Evolutionary conservation across 2,797 vertebrate species (phyloP), one percentile per base, ranked within the genome.

Genomic region (Arctocebus calabarensis): DNA sequence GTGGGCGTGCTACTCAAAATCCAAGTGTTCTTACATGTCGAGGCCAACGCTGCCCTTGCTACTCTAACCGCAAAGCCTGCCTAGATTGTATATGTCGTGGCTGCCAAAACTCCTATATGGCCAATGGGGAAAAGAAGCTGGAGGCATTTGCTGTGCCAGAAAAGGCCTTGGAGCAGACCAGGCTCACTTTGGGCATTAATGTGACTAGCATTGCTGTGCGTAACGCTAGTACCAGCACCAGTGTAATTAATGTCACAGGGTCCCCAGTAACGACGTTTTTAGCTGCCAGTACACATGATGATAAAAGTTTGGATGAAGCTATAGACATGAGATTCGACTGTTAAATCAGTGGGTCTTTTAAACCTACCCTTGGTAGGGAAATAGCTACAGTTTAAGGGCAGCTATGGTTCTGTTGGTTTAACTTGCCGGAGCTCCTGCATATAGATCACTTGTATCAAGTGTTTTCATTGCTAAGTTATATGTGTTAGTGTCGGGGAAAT

Each of bases 41-140:
- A 98, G 99, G 99, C 98, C 99, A 99, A 98, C 99, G 99, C 96
- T 99, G 99, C 98, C 99, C 99, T 97, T 99, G 99, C 98, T 99
- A 99, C 97, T 99, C 99, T 82, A 99, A 99, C 99, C 99, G 99
- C 97, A 99, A 99, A 99, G 99, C 99, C 98, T 99, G 99, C 98
- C 99, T 99, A 98, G 99, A 99, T 98, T 99, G 99, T 97, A 99
- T 99, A 99, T 99, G 99, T 98, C 99, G 99, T 81, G 99, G 99
- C 98, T 99, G 99, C 98, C 99, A 99, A 99, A 99, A 99, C 99
- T 99, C 99, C 9, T 99, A 99, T 98, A 99, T 99, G 99, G 99
- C 99, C 97, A 99, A 99, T 20, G 99, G 99, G 20, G 99, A 99
- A 99, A 99, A 99, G 98, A 99, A 99, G 98, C 98, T 99, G 98